These are phyloP conservation scores for Tamandua tetradactyla DNA, from an alignment of 2,797 vertebrate genomes.

Conservation along the genomic window DNA sequence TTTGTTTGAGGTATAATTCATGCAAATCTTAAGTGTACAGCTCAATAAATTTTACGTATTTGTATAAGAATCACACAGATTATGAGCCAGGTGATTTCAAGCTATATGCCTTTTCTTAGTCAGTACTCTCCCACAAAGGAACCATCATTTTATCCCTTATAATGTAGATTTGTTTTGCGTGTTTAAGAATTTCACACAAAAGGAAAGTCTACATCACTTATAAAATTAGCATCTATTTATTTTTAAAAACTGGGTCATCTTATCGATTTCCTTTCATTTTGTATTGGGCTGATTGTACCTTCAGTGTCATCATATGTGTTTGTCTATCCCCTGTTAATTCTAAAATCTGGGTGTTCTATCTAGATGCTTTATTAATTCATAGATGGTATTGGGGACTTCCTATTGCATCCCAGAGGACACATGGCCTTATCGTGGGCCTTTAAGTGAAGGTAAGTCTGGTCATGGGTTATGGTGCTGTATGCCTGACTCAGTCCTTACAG, in stretches of 20 bases:
- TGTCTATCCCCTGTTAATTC: neutral
- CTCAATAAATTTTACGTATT: neutral
- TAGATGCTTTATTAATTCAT: neutral
- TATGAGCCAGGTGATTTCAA: neutral
- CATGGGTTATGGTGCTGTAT: neutral
- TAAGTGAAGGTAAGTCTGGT: neutral
- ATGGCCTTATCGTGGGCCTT: neutral
- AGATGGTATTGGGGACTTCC: neutral
- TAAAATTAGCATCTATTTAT: neutral
- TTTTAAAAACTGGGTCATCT: neutral
- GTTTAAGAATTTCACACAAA: neutral
- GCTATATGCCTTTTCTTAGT: fast-evolving
- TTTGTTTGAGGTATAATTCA: neutral
- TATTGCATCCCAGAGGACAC: neutral
- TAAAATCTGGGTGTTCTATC: neutral
- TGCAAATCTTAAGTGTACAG: neutral
- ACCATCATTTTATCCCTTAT: neutral
- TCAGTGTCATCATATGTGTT: neutral
- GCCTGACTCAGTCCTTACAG: neutral
- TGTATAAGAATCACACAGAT: neutral
- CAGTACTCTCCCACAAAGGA: neutral
- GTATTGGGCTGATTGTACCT: neutral
- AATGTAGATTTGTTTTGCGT: neutral
- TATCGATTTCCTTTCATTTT: neutral
- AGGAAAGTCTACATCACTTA: neutral